Evolutionary conservation across 2,113 vertebrate species (phyloP).

Genomic region (Nesoenas mayeri): DNA sequence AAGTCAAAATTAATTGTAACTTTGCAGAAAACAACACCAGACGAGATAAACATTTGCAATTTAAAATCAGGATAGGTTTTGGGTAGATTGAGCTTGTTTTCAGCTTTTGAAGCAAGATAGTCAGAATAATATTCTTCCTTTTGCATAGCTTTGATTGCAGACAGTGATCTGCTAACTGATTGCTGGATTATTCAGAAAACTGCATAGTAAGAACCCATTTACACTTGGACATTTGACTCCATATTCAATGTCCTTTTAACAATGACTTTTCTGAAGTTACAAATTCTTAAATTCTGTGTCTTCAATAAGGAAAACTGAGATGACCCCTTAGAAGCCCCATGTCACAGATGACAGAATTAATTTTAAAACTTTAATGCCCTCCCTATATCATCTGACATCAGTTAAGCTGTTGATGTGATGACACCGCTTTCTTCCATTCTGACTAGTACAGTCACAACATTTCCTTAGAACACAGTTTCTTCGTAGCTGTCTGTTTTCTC

Average conservation of each 20-base stretch:
- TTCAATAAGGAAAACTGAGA: background rate
- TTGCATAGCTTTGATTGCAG: background rate
- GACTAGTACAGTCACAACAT: background rate
- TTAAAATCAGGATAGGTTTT: background rate
- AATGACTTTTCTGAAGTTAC: background rate
- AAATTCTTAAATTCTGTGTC: background rate
- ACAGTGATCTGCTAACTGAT: background rate
- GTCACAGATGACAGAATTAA: background rate
- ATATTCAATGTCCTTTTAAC: background rate
- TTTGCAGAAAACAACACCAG: background rate
- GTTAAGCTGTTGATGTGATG: background rate
- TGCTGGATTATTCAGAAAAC: slow-evolving; percentile 12
- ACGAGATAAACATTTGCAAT: background rate
- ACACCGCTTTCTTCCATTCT: background rate
- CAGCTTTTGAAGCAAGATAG: background rate
- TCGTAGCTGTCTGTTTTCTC: background rate
- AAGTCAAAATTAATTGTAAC: background rate
- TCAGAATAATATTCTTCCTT: background rate
- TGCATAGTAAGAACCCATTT: background rate
- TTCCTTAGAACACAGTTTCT: background rate
- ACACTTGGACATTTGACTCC: background rate
- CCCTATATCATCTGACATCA: background rate
- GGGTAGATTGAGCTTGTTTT: background rate
- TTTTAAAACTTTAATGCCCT: background rate
- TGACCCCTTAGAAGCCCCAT: background rate